These are phyloP conservation scores for Ganaspis sp. DNA, from an alignment of 1,140 invertebrate species.

Conservation along the genomic window DNA sequence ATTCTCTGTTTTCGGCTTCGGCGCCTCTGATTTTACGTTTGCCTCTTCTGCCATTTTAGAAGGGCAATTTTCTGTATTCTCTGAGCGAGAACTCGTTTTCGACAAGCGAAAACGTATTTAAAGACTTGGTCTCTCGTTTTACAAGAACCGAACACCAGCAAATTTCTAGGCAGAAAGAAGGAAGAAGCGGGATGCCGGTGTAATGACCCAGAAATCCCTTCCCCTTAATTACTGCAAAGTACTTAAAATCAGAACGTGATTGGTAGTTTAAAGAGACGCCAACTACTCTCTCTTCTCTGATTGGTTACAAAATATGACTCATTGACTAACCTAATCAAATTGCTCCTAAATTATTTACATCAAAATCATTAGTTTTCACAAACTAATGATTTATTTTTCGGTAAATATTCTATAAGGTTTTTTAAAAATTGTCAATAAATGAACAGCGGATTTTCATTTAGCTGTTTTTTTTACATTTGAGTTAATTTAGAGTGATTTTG, in stretches of 20 bases:
- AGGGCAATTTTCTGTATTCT: background rate
- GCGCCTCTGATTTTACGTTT: conserved; percentile 58
- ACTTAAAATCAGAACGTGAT: background rate
- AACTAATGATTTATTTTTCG: no score
- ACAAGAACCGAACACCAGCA: background rate
- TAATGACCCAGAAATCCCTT: background rate
- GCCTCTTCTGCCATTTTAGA: conserved; percentile 53
- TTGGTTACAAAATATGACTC: no score
- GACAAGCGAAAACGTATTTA: background rate
- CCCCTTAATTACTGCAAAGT: background rate
- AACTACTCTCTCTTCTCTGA: no score
- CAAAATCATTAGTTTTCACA: no score
- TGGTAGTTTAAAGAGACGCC: background rate
- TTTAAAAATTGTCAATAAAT: no score
- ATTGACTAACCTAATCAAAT: no score
- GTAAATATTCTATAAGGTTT: no score
- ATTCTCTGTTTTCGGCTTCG: conserved; percentile 59
- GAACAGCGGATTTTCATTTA: no score
- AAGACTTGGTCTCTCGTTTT: background rate
- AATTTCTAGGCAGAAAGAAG: background rate
- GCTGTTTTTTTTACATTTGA: no score
- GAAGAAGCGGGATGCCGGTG: background rate
- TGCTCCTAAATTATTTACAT: no score
- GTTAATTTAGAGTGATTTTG: background rate
- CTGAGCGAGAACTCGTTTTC: background rate